These are phyloP conservation scores for Trichogramma pretiosum DNA, from an alignment of 1,140 invertebrate genomes.

Conservation along the genomic window DNA sequence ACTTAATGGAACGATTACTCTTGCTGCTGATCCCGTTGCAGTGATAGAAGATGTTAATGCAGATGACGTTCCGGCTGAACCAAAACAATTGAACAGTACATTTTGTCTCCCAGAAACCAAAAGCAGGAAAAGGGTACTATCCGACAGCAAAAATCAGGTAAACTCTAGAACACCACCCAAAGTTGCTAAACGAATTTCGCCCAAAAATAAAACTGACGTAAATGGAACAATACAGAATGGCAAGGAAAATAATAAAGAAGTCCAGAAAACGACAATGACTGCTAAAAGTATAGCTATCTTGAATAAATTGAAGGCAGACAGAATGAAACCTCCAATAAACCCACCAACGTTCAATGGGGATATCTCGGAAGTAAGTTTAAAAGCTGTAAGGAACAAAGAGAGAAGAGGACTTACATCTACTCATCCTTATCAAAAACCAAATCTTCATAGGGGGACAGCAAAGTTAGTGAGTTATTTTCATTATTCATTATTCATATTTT, in stretches of 20 bases:
- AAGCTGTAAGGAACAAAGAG: slow-evolving; percentile 29
- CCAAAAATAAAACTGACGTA: slow-evolving; percentile 17
- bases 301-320: slow-evolving; percentile 35
- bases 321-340: slow-evolving; percentile 18
- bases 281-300: slow-evolving; percentile 38
- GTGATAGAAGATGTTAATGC: slow-evolving; percentile 10
- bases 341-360: slow-evolving; percentile 7
- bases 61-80: slow-evolving; percentile 12
- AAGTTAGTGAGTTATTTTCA: slow-evolving; percentile 23
- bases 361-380: slow-evolving; percentile 19
- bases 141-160: slow-evolving; percentile 31
- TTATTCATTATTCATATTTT: too few species aligned
- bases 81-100: slow-evolving; percentile 30
- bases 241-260: slow-evolving; percentile 36
- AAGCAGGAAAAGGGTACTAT: slow-evolving; percentile 32
- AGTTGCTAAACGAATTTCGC: slow-evolving; percentile 26
- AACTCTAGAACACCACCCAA: slow-evolving; percentile 25
- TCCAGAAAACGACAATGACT: slow-evolving; percentile 28
- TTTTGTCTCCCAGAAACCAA: slow-evolving; percentile 26
- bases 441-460: slow-evolving; percentile 12
- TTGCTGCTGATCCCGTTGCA: slow-evolving; percentile 13
- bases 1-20: slow-evolving; percentile 18
- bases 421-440: slow-evolving; percentile 33
- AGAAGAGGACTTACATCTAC: slow-evolving; percentile 27
- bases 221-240: slow-evolving; percentile 17